Conservation (phyloP, 2,888 invertebrate species). For the Augiades crinisus region DNA sequence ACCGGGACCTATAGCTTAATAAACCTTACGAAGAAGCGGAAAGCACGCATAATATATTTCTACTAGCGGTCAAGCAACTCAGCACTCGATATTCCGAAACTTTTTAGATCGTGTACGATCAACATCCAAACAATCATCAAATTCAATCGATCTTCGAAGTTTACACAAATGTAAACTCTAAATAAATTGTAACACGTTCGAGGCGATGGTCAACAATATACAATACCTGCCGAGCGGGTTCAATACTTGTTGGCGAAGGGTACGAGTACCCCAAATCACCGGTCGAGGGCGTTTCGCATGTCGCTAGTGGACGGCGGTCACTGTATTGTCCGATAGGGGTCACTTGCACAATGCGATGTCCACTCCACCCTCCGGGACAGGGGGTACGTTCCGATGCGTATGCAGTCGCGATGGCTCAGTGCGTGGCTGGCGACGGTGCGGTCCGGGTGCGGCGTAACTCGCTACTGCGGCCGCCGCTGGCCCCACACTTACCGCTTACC, state of each 20-base stretch:
- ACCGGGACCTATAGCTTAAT: too few species aligned
- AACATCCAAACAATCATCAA: too few species aligned
- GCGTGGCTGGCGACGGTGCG: constrained; percentile 50
- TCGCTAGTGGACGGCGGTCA: constrained; percentile 65
- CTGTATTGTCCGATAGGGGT: constrained; percentile 64
- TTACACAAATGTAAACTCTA: too few species aligned
- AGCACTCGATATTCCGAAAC: too few species aligned
- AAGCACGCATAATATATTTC: too few species aligned
- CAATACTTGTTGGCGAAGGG: constrained; percentile 60
- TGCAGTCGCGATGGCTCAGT: constrained; percentile 24
- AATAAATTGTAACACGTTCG: neutral
- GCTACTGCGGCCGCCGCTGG: constrained; percentile 61
- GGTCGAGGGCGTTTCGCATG: constrained; percentile 70
- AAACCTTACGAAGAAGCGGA: too few species aligned
- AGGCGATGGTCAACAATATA: constrained; percentile 30
- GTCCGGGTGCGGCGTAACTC: constrained; percentile 69
- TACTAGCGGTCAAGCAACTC: too few species aligned
- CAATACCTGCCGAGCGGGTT: constrained; percentile 73
- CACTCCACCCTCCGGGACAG: constrained; percentile 50
- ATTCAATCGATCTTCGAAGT: neutral
- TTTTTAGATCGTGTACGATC: too few species aligned
- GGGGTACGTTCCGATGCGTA: constrained; percentile 48
- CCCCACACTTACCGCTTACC: constrained; percentile 49
- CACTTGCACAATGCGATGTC: constrained; percentile 69
- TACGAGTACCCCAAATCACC: constrained; percentile 65